A percentile compares a stretch with the other conserved stretches of the same genome.
These are phyloP conservation scores for Berghia stephanieae DNA, from an alignment of 1,140 invertebrate genomes.

Conservation along the genomic window DNA sequence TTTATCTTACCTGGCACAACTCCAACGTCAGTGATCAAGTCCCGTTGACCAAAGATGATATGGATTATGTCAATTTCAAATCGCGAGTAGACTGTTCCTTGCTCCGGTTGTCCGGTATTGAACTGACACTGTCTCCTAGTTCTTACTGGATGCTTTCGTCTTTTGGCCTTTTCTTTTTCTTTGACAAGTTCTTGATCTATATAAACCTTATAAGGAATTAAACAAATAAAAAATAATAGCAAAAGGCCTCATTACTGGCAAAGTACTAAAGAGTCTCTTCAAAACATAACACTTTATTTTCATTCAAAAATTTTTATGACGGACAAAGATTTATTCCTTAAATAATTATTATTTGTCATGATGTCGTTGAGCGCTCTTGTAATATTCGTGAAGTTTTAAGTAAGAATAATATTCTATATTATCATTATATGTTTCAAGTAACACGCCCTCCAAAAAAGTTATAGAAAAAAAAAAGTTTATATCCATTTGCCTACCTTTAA, in stretches of 20 bases:
- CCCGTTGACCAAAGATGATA: constrained; percentile 26
- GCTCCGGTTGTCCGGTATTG: not conserved
- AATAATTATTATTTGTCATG: too few relatives aligned
- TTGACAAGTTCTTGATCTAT: not conserved
- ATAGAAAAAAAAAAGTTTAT: not conserved
- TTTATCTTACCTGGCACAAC: constrained; percentile 29
- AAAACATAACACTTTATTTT: too few relatives aligned
- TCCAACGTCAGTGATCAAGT: constrained; percentile 22
- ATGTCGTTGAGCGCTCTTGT: too few relatives aligned
- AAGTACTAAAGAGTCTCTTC: too few relatives aligned
- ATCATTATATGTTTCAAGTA: too few relatives aligned
- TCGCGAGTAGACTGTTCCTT: not conserved
- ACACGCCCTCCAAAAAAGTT: too few relatives aligned
- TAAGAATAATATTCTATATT: too few relatives aligned
- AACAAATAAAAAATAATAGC: too few relatives aligned
- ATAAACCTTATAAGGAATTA: not conserved
- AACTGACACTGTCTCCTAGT: constrained; percentile 9
- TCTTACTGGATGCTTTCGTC: not conserved
- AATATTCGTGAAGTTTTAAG: too few relatives aligned
- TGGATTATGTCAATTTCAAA: constrained; percentile 31
- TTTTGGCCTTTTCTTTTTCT: constrained; percentile 3
- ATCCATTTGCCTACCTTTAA: constrained; percentile 15
- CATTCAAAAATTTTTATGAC: too few relatives aligned
- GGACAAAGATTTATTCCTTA: too few relatives aligned
- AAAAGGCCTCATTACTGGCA: too few relatives aligned